These are phyloP conservation scores for Malurus alboscapulatus DNA, from an alignment of 2,113 vertebrate species.

Conservation along the genomic window DNA sequence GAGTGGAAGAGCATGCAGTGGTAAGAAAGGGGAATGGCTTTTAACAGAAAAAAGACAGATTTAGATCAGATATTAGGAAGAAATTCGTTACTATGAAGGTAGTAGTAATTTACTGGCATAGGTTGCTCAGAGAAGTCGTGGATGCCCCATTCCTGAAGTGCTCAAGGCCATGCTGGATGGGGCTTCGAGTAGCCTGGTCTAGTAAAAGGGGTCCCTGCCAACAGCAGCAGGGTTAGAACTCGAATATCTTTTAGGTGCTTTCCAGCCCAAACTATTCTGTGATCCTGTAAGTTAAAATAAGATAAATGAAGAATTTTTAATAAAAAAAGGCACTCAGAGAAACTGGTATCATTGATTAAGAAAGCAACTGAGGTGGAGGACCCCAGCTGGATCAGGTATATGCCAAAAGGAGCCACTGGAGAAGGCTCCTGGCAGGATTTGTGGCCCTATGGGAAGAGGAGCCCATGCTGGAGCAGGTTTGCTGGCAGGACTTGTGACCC, in stretches of 20 bases:
- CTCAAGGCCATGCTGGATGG: background rate
- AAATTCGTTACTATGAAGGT: background rate
- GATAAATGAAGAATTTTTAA: background rate
- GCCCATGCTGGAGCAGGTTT: background rate
- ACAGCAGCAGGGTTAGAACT: background rate
- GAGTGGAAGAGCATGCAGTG: background rate
- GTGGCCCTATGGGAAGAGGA: background rate
- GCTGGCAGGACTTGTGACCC: background rate
- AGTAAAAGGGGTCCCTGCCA: background rate
- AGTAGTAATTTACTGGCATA: background rate
- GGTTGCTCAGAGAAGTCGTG: background rate
- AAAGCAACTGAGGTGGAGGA: background rate
- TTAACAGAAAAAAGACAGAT: background rate
- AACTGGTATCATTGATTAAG: background rate
- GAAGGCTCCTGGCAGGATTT: background rate
- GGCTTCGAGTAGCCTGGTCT: background rate
- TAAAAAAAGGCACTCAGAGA: background rate
- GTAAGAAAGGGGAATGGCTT: background rate
- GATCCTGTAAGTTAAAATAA: background rate
- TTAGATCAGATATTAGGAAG: background rate
- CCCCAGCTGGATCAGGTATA: background rate
- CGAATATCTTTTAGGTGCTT: background rate
- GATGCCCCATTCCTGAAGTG: background rate
- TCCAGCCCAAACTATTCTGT: background rate
- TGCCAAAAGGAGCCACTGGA: background rate